Conservation (phyloP, 2,113 vertebrate genomes). For the Phycodurus eques region DNA sequence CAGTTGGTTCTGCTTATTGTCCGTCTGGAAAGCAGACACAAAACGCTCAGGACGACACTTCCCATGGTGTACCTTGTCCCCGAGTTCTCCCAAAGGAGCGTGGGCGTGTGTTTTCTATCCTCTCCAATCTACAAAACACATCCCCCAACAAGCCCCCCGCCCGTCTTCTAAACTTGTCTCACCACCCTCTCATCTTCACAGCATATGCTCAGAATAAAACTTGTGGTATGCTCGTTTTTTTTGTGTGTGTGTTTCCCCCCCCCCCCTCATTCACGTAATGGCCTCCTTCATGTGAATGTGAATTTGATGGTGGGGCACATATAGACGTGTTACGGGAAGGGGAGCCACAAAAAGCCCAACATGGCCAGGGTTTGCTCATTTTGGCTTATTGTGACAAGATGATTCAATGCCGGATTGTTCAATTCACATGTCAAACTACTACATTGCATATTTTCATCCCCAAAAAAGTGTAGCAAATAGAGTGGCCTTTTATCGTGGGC, state of each 20-base stretch:
- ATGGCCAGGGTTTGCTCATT: background rate
- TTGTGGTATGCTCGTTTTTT: constrained; percentile 61
- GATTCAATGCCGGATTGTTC: constrained; percentile 33
- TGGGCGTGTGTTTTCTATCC: constrained; percentile 23
- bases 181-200: constrained; percentile 49
- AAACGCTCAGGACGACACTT: constrained; percentile 33
- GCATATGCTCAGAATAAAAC: constrained; percentile 69
- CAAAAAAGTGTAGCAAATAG: background rate
- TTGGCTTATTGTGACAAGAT: background rate
- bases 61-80: constrained; percentile 49
- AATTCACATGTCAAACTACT: constrained; percentile 20
- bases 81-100: constrained; percentile 36
- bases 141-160: background rate
- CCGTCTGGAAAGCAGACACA: constrained; percentile 24
- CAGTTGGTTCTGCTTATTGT: constrained; percentile 3
- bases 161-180: constrained; percentile 6
- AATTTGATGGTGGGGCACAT: constrained; percentile 66
- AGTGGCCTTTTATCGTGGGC: no score
- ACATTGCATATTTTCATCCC: background rate
- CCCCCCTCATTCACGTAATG: constrained; percentile 67
- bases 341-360: constrained; percentile 25
- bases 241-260: constrained; percentile 15
- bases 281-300: constrained; percentile 65
- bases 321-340: constrained; percentile 69
- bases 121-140: constrained; percentile 41